Conservation (phyloP, 2,113 vertebrate genomes). For the Ceyx margarethae region DNA sequence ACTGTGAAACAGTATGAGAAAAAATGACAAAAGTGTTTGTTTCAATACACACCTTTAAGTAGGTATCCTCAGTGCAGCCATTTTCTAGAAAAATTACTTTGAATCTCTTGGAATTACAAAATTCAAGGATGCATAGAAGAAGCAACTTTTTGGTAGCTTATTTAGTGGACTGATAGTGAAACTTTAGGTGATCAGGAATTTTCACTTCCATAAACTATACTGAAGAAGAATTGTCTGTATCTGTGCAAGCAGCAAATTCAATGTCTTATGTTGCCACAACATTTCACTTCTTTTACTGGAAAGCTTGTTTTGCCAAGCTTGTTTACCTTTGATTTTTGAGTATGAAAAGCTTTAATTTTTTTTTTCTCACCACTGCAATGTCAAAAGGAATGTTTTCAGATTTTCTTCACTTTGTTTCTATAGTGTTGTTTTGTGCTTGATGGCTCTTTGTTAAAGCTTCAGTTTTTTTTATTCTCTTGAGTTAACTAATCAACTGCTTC, state of each 20-base stretch:
- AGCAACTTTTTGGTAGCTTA: not conserved
- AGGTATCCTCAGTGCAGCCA: not conserved
- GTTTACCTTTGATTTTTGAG: not conserved
- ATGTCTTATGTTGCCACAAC: not conserved
- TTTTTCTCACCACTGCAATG: not conserved
- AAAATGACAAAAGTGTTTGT: not conserved
- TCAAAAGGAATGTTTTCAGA: not conserved
- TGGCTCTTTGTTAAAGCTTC: not conserved
- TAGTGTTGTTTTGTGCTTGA: not conserved
- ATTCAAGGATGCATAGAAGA: not conserved
- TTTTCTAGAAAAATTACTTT: not conserved
- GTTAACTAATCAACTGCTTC: not conserved
- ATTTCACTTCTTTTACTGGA: not conserved
- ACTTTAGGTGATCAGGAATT: not conserved
- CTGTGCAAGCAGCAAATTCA: not conserved
- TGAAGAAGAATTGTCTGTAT: not conserved
- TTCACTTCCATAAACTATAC: not conserved
- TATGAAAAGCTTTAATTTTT: not conserved
- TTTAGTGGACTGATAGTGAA: not conserved
- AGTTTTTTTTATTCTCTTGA: not conserved
- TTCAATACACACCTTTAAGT: not conserved
- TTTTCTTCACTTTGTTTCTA: not conserved
- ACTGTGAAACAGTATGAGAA: not conserved
- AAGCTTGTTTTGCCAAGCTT: not conserved
- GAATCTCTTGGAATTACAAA: not conserved